Base-by-base conservation (phyloP, 1,140 invertebrate species). In the Theocolax elegans region DNA sequence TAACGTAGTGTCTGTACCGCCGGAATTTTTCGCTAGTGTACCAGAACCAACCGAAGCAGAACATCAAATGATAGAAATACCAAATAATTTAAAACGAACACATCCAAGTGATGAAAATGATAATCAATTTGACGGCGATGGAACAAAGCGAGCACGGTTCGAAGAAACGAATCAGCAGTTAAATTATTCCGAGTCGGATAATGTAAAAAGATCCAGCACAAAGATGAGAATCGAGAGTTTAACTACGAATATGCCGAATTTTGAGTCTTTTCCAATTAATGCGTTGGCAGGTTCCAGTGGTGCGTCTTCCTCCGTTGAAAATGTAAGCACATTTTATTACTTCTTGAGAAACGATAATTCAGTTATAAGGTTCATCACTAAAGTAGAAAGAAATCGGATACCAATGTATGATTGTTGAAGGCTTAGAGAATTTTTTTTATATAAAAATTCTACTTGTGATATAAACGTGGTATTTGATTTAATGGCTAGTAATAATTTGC, bases 1-100 rank as follows among this genome's bases (percentile, higher is more conserved):
- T 10, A 79, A 79, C 25, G 76, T 82, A 15, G 73, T 75, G 7
- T 82, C 81, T 3, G 38, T 82, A 19, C 65, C 77, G 13, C 72
- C 73, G 1, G 69, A 71, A 42, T 71, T 71, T 29, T 71, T 71
- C 21, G 59, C 58, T 6, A 63, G 27, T 15, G 67, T 42, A 15
- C 35, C 58, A 3, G 68, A 71, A 7, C 3, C n/a, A 13, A 4
- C 46, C 23, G 56, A 68, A 17, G 59, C 48, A n/a, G n/a, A 31
- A 3, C 17, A 46, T 4, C 42, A 19, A 46, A 1, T 27, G 21
- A 10, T 13, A 35, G 15, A 49, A 12, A 17, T 6, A 12, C 4
- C 31, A 35, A 35, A 35, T 9, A 15, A 49, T 19, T 21, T 62
- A 17, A 69, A 69, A 12, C 42, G 67, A 46, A 62, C 42, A 40